Evolutionary conservation across 64 coral and sea anemone genomes (phyloP).

Genomic region (Montipora efflorescens): DNA sequence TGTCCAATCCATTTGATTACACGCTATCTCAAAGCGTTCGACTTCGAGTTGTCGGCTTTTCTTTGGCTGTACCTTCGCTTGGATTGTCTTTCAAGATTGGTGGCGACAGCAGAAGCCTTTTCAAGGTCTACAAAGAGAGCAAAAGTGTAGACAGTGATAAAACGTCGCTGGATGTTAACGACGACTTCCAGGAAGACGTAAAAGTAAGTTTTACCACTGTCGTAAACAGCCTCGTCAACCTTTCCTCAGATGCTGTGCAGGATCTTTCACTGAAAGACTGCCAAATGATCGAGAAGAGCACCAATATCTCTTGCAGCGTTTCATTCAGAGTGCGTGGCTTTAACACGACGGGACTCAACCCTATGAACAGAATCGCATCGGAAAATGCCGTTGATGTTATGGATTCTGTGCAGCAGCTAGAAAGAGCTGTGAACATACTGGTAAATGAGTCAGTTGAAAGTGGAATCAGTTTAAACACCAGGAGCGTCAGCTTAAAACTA

Average conservation of each 20-base stretch:
- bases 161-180: not conserved
- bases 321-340: conserved; percentile 27
- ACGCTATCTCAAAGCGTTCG: conserved; percentile 1
- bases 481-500: not conserved
- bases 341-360: not conserved
- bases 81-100: not conserved
- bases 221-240: conserved; percentile 11
- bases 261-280: not conserved
- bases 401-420: conserved; percentile 39
- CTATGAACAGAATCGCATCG: not conserved
- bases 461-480: conserved; percentile 1
- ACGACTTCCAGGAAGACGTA: conserved; percentile 8
- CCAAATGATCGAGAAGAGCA: not conserved
- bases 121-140: not conserved
- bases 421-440: not conserved
- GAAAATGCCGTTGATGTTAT: conserved; percentile 39
- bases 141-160: not conserved
- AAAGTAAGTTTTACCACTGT: not conserved
- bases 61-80: conserved; percentile 25
- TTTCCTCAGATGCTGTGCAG: conserved; percentile 57
- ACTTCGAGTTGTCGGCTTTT: conserved; percentile 45
- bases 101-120: not conserved
- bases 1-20: conserved; percentile 55
- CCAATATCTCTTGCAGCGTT: conserved; percentile 1
- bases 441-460: conserved; percentile 11